Conservation (phyloP, 2,888 invertebrate genomes). For the Apeira syringaria region DNA sequence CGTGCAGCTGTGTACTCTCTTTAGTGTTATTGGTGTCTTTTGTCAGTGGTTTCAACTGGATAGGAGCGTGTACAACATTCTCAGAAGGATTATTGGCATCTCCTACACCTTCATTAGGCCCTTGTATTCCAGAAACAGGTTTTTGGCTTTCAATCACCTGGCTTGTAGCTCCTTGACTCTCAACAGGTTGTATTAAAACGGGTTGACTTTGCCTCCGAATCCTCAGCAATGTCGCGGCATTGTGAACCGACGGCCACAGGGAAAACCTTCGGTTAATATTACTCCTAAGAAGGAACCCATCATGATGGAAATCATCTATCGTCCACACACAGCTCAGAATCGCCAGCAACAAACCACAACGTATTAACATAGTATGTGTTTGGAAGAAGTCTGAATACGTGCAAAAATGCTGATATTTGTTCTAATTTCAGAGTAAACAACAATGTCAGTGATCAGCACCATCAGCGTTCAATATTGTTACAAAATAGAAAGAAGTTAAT, state of each 20-base stretch:
- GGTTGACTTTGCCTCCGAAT: slow-evolving; percentile 38
- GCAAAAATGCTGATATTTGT: too few relatives aligned
- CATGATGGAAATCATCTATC: slow-evolving; percentile 32
- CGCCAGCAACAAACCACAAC: slow-evolving; percentile 50
- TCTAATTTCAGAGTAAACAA: too few relatives aligned
- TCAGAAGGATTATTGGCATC: neutral
- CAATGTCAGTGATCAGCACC: too few relatives aligned
- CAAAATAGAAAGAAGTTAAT: too few relatives aligned
- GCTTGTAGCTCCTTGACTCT: slow-evolving; percentile 4
- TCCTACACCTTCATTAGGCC: slow-evolving; percentile 41
- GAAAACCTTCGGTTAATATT: slow-evolving; percentile 49
- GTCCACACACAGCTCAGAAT: slow-evolving; percentile 51
- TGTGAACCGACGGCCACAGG: slow-evolving; percentile 61
- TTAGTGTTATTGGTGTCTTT: neutral
- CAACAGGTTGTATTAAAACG: neutral
- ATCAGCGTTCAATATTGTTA: too few relatives aligned
- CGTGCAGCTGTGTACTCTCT: neutral
- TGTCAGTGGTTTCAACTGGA: neutral
- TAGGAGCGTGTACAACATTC: neutral
- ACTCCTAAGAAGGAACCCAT: slow-evolving; percentile 31
- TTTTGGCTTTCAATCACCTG: neutral
- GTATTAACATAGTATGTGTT: slow-evolving; percentile 48
- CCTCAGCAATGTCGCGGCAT: slow-evolving; percentile 47
- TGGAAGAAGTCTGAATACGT: too few relatives aligned
- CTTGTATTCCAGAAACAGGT: slow-evolving; percentile 14